These are phyloP conservation scores for Danio albolineatus DNA, from an alignment of 2,797 vertebrate species.

Conservation along the genomic window DNA sequence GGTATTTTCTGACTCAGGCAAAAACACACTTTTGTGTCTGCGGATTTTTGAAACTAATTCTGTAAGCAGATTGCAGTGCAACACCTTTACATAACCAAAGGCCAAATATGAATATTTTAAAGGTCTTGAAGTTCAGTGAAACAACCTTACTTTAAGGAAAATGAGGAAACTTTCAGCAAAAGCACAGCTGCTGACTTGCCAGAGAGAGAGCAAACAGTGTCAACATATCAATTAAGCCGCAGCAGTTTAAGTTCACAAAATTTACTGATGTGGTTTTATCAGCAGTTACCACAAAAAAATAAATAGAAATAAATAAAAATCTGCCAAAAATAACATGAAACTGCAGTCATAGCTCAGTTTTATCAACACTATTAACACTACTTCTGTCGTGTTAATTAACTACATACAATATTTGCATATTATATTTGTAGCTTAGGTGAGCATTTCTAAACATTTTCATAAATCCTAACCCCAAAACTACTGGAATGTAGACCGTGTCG, in stretches of 20 bases:
- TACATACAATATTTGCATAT: no score
- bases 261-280: neutral
- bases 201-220: constrained; percentile 53
- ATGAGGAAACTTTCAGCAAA: constrained; percentile 20
- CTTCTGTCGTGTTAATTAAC: neutral
- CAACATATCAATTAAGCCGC: neutral
- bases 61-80: constrained; percentile 73
- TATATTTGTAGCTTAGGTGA: no score
- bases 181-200: constrained; percentile 42
- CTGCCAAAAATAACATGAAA: neutral
- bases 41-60: constrained; percentile 71
- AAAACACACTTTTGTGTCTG: constrained; percentile 50
- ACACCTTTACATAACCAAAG: constrained; percentile 72
- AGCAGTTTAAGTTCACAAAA: neutral
- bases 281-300: neutral
- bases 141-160: constrained; percentile 29
- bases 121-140: constrained; percentile 66
- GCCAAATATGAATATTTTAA: constrained; percentile 70
- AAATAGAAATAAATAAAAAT: no score
- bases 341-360: neutral
- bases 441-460: neutral
- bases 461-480: neutral
- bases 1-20: constrained; percentile 67
- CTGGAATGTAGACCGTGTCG: neutral
- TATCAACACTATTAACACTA: neutral